Conservation (phyloP, 1,140 invertebrate species). For the Ceratina australensis region DNA sequence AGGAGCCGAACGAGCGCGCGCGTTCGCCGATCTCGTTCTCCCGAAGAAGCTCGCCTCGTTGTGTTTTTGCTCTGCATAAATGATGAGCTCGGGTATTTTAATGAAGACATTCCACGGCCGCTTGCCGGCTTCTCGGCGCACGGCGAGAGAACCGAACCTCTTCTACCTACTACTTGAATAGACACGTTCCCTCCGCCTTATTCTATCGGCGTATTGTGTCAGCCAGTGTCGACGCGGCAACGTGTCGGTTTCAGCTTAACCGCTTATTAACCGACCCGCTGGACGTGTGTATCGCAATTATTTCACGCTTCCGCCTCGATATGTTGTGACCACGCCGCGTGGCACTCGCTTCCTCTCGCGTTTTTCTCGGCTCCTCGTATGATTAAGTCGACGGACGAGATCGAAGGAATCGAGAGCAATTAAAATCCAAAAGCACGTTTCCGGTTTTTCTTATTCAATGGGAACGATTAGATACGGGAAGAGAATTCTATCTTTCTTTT, state of each 20-base stretch:
- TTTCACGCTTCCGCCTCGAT: constrained; percentile 14
- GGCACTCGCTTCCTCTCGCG: background rate
- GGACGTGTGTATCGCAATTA: constrained; percentile 17
- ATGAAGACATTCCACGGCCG: constrained; percentile 73
- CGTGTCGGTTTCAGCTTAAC: background rate
- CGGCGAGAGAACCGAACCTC: constrained; percentile 50
- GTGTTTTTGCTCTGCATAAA: constrained; percentile 75
- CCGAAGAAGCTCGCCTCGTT: constrained; percentile 62
- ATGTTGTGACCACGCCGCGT: background rate
- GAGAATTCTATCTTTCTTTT: background rate
- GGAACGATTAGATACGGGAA: background rate
- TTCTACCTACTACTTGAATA: constrained; percentile 42
- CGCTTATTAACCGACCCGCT: too few species aligned
- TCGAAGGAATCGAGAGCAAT: background rate
- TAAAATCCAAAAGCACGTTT: background rate
- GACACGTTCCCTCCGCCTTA: constrained; percentile 53
- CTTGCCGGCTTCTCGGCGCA: constrained; percentile 65
- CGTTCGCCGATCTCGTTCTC: constrained; percentile 35
- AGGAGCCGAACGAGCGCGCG: background rate
- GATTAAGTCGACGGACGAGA: background rate
- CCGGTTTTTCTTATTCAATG: background rate
- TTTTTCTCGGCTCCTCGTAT: background rate
- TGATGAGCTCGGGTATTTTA: constrained; percentile 73
- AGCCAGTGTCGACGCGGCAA: background rate
- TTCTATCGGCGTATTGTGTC: constrained; percentile 53